phyloP scores from a whole-genome alignment of 2,113 vertebrate species.

The Tachycineta bicolor region DNA sequence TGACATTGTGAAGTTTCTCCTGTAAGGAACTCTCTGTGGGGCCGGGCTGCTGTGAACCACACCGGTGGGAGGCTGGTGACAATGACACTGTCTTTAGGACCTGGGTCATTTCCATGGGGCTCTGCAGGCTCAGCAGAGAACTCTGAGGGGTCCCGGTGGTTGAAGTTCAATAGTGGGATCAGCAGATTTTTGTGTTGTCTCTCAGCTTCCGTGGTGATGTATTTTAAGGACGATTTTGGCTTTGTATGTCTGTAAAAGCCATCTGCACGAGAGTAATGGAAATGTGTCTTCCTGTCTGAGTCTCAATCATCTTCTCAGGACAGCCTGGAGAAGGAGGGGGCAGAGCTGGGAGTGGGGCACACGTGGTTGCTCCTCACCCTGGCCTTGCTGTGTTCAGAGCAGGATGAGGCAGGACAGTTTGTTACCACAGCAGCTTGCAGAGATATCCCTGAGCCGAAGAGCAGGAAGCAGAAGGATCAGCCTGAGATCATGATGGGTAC shows the following conservation, averaged over 20 bases:
- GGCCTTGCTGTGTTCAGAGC: neutral
- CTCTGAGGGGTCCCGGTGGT: neutral
- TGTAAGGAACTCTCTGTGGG: neutral
- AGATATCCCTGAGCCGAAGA: neutral
- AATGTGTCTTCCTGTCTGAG: neutral
- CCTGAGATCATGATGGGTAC: neutral
- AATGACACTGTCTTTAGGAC: neutral
- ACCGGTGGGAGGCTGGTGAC: neutral
- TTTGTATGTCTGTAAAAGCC: neutral
- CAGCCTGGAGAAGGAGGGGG: neutral
- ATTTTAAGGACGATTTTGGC: neutral
- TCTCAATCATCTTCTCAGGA: neutral
- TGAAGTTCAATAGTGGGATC: neutral
- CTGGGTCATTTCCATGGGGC: neutral
- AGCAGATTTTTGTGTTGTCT: neutral
- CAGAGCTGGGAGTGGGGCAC: neutral
- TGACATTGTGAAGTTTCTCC: neutral
- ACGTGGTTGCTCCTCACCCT: neutral
- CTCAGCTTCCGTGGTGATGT: neutral
- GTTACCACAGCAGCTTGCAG: neutral
- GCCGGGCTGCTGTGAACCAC: neutral
- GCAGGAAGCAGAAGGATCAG: neutral
- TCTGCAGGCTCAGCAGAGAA: neutral
- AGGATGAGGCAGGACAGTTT: neutral
- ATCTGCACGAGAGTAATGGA: neutral